These are phyloP conservation scores for Microplitis mediator DNA, from an alignment of 1,140 invertebrate species.

Conservation along the genomic window DNA sequence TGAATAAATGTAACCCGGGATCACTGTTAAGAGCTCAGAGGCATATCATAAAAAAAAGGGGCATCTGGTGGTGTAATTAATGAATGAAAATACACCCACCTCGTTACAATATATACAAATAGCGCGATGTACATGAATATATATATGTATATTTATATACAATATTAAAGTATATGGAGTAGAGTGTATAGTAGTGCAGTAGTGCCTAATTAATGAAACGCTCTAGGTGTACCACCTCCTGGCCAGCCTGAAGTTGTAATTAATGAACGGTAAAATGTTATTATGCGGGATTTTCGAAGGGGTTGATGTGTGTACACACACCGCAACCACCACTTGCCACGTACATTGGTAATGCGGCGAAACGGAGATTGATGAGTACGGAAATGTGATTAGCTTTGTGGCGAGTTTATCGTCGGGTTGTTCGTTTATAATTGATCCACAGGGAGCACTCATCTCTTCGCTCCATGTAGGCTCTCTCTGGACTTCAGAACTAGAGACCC, in stretches of 20 bases:
- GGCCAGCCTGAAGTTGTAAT: conserved; percentile 16
- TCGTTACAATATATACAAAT: too few relatives aligned
- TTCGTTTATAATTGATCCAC: conserved; percentile 33
- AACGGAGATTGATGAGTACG: conserved; percentile 27
- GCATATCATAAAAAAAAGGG: not conserved
- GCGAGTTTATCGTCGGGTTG: conserved; percentile 27
- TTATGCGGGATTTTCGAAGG: conserved; percentile 24
- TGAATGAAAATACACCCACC: conserved; percentile 9
- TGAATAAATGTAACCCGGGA: too few relatives aligned
- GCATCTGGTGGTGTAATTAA: conserved; percentile 26
- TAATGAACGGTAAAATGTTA: conserved; percentile 30
- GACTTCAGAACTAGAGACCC: too few relatives aligned
- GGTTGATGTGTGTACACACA: conserved; percentile 11
- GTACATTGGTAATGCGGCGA: conserved; percentile 24
- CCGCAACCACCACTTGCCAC: conserved; percentile 14
- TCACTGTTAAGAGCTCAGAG: too few relatives aligned
- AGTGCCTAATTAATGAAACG: conserved; percentile 24
- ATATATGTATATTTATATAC: not conserved
- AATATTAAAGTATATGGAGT: not conserved
- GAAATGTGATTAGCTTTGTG: conserved; percentile 21
- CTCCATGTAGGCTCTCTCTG: too few relatives aligned
- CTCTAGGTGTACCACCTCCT: not conserved
- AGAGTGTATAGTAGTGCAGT: too few relatives aligned
- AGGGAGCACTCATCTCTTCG: conserved; percentile 22
- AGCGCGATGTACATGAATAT: too few relatives aligned